phyloP scores from a whole-genome alignment of 2,888 invertebrate species.

The Camptogramma bilineatum region DNA sequence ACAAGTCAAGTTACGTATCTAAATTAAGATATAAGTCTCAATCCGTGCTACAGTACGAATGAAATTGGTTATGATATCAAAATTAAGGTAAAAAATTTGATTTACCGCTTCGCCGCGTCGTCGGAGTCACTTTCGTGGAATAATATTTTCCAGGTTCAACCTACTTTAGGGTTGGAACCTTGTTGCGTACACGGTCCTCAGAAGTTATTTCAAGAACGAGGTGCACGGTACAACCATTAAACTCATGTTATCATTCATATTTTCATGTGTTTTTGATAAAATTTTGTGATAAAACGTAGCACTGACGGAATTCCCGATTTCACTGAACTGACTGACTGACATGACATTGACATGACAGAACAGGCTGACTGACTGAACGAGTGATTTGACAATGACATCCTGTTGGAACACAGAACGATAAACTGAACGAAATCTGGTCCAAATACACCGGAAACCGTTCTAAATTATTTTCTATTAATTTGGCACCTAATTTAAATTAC shows the following conservation, averaged over 20 bases:
- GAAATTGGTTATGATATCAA: not conserved
- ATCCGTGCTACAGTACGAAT: not conserved
- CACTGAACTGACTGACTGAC: not conserved
- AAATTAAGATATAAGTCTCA: conserved; percentile 2
- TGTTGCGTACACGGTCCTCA: conserved; percentile 45
- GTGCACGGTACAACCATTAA: conserved; percentile 51
- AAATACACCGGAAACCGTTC: conserved; percentile 3
- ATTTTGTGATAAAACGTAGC: conserved; percentile 60
- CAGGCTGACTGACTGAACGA: not conserved
- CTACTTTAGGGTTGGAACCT: conserved; percentile 44
- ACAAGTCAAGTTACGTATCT: not conserved
- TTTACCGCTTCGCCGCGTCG: conserved; percentile 66
- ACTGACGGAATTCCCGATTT: conserved; percentile 31
- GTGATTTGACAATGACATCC: conserved; percentile 3
- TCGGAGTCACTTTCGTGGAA: conserved; percentile 55
- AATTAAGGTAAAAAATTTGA: conserved; percentile 13
- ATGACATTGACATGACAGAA: not conserved
- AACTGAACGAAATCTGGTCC: not conserved
- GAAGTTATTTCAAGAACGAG: conserved; percentile 55
- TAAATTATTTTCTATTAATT: not conserved
- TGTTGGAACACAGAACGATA: not conserved
- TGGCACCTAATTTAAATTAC: not conserved
- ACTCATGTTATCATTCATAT: conserved; percentile 76
- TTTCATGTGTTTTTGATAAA: conserved; percentile 71
- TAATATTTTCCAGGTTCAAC: conserved; percentile 44